These are phyloP conservation scores for Acipenser transmontanus DNA, from an alignment of 2,797 vertebrate species.

Conservation along the genomic window DNA sequence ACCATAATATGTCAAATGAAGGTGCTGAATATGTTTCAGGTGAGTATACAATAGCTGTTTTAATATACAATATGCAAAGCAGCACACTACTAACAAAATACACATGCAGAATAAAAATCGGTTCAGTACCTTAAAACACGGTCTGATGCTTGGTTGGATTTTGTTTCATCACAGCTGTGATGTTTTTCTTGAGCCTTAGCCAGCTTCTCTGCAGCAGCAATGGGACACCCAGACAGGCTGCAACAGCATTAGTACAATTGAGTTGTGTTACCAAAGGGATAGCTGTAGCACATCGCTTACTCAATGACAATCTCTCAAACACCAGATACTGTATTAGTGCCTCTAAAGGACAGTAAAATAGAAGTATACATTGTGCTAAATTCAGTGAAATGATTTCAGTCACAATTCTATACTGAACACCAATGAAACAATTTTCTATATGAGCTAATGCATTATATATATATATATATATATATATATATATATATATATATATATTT, in stretches of 20 bases:
- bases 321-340: neutral
- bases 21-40: no score
- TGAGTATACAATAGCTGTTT: no score
- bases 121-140: constrained; percentile 86
- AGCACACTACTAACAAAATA: no score
- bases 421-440: neutral
- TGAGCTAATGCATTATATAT: neutral
- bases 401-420: neutral
- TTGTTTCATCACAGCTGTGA: constrained; percentile 85
- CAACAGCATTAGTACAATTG: constrained; percentile 51
- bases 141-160: constrained; percentile 92
- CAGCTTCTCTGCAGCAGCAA: constrained; percentile 95
- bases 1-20: no score
- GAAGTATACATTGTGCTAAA: no score
- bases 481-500: neutral
- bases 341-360: neutral
- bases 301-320: neutral
- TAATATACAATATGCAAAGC: no score
- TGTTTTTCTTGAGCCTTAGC: constrained; percentile 97
- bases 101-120: neutral
- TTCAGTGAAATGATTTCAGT: neutral
- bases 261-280: constrained; percentile 28
- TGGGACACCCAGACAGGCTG: constrained; percentile 97
- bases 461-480: neutral
- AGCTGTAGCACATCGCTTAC: neutral